phyloP scores from a whole-genome alignment of 1,140 invertebrate genomes.

The Pseudoatta argentina region DNA sequence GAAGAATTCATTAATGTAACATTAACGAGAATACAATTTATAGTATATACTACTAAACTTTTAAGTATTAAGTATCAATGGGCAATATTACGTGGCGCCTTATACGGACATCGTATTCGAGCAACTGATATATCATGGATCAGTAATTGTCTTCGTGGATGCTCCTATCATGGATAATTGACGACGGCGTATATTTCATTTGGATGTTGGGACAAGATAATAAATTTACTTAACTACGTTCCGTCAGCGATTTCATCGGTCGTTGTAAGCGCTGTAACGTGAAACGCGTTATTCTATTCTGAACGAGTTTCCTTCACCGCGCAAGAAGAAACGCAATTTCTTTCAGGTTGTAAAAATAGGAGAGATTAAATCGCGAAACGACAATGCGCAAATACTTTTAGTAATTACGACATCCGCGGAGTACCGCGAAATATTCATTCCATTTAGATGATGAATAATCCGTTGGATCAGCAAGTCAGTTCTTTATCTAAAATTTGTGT shows the following conservation, averaged over 20 bases:
- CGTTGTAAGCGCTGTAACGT: slow-evolving; percentile 52
- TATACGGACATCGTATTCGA: not conserved
- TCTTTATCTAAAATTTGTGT: not conserved
- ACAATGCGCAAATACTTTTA: not conserved
- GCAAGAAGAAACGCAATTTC: slow-evolving; percentile 31
- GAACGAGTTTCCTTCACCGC: not conserved
- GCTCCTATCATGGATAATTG: slow-evolving; percentile 52
- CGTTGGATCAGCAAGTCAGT: not conserved
- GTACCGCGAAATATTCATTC: slow-evolving; percentile 6
- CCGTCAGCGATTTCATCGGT: slow-evolving; percentile 46
- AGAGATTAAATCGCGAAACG: slow-evolving; percentile 31
- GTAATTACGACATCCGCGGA: slow-evolving; percentile 11
- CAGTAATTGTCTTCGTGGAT: slow-evolving; percentile 23
- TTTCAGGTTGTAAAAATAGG: slow-evolving; percentile 18
- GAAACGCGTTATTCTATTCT: slow-evolving; percentile 48
- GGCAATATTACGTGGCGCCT: not conserved
- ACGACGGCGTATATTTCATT: slow-evolving; percentile 64
- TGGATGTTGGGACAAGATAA: slow-evolving; percentile 44
- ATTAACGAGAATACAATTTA: not conserved
- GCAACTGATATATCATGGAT: not conserved
- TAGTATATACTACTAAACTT: not conserved
- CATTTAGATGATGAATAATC: not conserved
- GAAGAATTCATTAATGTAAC: not conserved
- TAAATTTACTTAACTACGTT: slow-evolving; percentile 69
- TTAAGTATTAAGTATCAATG: slow-evolving; percentile 4